These are phyloP conservation scores for Plodia interpunctella DNA, from an alignment of 1,140 invertebrate genomes.

Conservation along the genomic window DNA sequence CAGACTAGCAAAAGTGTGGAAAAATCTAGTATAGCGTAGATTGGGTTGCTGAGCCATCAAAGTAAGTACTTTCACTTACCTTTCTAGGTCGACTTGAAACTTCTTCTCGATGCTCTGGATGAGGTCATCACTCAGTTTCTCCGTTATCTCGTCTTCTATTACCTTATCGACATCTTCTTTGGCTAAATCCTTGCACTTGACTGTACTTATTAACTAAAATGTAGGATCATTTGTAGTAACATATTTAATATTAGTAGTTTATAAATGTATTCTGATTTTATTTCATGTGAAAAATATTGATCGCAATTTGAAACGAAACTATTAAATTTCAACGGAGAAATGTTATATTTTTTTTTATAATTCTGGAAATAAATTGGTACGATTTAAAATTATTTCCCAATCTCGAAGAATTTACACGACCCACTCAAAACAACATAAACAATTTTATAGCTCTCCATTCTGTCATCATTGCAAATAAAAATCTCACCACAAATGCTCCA, in stretches of 20 bases:
- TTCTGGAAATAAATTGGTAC: neutral
- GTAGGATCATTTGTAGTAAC: no score
- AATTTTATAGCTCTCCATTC: neutral
- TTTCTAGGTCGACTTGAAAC: constrained; percentile 62
- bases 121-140: constrained; percentile 53
- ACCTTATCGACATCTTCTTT: constrained; percentile 57
- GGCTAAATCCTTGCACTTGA: constrained; percentile 26
- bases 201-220: constrained; percentile 11
- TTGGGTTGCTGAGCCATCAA: no score
- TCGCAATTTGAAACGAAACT: no score
- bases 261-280: no score
- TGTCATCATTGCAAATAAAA: neutral
- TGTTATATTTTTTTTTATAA: no score
- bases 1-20: no score
- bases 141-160: constrained; percentile 62
- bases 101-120: constrained; percentile 63
- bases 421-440: neutral
- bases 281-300: no score
- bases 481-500: neutral
- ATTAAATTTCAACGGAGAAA: no score
- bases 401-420: neutral
- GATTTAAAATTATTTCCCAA: neutral
- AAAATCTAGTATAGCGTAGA: no score
- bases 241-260: no score
- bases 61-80: constrained; percentile 30